Evolutionary conservation across 2,797 vertebrate species (phyloP).

Genomic region (Bryconaethiops microstoma): DNA sequence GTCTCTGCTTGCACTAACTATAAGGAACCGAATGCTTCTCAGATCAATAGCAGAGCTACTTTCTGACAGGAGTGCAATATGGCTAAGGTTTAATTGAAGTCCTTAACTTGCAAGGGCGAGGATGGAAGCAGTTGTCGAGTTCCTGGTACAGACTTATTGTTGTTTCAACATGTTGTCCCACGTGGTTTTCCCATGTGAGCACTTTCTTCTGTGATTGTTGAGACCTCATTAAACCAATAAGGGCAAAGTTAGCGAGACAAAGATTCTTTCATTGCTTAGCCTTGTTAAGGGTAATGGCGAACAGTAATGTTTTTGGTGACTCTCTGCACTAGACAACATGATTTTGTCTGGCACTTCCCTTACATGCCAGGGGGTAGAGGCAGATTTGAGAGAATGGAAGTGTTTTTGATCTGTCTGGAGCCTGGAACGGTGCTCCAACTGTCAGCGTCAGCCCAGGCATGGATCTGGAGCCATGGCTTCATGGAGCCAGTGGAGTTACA

Average conservation of each 20-base stretch:
- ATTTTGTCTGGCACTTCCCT: conserved; percentile 60
- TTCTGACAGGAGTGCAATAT: conserved; percentile 36
- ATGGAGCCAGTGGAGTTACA: conserved; percentile 48
- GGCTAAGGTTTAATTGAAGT: conserved; percentile 39
- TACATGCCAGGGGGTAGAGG: conserved; percentile 45
- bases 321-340: conserved; percentile 21
- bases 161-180: conserved; percentile 29
- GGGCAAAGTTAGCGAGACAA: background rate
- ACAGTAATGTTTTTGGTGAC: conserved; percentile 13
- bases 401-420: conserved; percentile 74
- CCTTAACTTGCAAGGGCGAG: conserved; percentile 19
- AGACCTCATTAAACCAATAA: conserved; percentile 26
- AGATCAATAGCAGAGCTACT: conserved; percentile 39
- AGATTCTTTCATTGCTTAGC: background rate
- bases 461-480: conserved; percentile 60
- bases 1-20: conserved; percentile 28
- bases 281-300: conserved; percentile 23
- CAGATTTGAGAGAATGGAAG: conserved; percentile 73
- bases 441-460: conserved; percentile 63
- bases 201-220: background rate
- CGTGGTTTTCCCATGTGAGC: conserved; percentile 11
- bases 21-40: conserved; percentile 15
- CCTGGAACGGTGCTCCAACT: conserved; percentile 67
- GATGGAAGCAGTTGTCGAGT: conserved; percentile 25
- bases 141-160: conserved; percentile 5